These are phyloP conservation scores for Drosophila sproati DNA, from an alignment of 1,140 invertebrate species.

Conservation along the genomic window DNA sequence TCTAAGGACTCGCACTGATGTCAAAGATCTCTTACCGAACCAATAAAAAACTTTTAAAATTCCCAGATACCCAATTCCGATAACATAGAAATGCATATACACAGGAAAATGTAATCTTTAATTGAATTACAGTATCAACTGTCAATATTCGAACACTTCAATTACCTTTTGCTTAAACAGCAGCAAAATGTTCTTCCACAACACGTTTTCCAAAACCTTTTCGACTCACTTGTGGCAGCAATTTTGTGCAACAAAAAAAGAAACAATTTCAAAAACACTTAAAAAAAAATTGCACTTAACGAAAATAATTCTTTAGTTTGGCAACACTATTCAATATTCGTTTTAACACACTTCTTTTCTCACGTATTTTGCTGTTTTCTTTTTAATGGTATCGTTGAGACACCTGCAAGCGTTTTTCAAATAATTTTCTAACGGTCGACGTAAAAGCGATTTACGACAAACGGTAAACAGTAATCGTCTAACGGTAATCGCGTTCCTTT, in stretches of 20 bases:
- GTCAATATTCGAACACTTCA: neutral
- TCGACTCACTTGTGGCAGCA: neutral
- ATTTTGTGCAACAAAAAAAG: neutral
- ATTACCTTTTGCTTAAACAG: conserved; percentile 29
- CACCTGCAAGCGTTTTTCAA: conserved; percentile 10
- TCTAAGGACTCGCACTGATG: too few species aligned
- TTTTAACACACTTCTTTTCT: conserved; percentile 2
- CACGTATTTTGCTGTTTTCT: neutral
- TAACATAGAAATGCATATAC: too few species aligned
- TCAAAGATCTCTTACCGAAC: too few species aligned
- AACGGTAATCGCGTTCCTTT: conserved; percentile 5
- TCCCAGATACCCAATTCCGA: too few species aligned
- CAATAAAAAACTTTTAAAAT: too few species aligned
- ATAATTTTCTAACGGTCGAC: conserved; percentile 10
- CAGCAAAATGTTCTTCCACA: neutral
- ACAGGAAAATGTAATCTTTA: too few species aligned
- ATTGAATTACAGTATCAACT: neutral
- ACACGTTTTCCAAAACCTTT: conserved; percentile 19
- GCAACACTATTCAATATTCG: conserved; percentile 15
- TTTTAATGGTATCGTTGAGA: neutral
- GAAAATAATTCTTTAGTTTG: conserved; percentile 5
- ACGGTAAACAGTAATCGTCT: conserved; percentile 13
- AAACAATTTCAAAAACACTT: conserved; percentile 18
- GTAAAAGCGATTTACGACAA: neutral
- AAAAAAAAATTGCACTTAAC: conserved; percentile 16